Conservation (phyloP, 2,797 vertebrate species). For the Linurgus olivaceus region DNA sequence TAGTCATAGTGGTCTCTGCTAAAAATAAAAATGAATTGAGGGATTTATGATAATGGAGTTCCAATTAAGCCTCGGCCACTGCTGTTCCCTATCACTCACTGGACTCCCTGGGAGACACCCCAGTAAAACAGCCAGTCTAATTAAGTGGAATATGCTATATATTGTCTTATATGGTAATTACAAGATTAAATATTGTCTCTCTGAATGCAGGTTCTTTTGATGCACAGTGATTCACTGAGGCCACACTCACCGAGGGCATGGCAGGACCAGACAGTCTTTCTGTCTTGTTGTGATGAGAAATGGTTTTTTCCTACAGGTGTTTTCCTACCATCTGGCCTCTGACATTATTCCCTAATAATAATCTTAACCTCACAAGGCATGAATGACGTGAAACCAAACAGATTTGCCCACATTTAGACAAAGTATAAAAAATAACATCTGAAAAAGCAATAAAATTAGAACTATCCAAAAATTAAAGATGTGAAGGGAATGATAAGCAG, state of each 20-base stretch:
- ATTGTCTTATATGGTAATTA: not conserved
- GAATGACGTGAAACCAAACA: not conserved
- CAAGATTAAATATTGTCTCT: not conserved
- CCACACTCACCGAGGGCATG: not conserved
- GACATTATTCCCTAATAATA: not conserved
- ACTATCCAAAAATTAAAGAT: accelerated
- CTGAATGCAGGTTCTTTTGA: not conserved
- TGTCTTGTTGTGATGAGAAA: not conserved
- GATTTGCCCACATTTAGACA: not conserved
- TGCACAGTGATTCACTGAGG: not conserved
- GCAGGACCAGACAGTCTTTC: not conserved
- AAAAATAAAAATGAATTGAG: not conserved
- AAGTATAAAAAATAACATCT: not conserved
- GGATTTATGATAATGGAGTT: not conserved
- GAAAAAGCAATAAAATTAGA: not conserved
- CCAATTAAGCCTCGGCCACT: not conserved
- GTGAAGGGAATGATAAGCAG: not conserved
- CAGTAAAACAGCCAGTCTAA: not conserved
- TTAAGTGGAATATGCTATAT: not conserved
- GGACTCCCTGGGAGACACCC: not conserved
- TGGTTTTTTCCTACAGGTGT: not conserved
- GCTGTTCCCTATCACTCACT: not conserved
- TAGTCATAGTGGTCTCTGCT: not conserved
- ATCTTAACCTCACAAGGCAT: not conserved
- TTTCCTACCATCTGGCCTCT: not conserved